A percentile compares a stretch with the other conserved stretches of the same genome.
These are phyloP conservation scores for Trypoxylon attenuatum DNA, from an alignment of 2,888 invertebrate species.

Conservation along the genomic window DNA sequence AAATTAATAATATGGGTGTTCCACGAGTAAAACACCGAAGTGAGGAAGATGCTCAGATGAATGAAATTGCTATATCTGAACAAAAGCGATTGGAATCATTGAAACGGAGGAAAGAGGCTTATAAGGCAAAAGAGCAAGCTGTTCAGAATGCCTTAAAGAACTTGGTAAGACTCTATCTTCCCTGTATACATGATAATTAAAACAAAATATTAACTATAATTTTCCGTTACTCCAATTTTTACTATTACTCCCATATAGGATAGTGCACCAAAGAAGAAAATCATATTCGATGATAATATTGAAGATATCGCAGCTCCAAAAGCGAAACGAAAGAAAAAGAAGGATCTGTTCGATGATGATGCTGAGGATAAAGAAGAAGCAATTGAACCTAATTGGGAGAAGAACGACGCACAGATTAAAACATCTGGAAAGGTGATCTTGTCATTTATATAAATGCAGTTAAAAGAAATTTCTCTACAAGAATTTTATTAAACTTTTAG, in stretches of 20 bases:
- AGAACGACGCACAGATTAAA: no score
- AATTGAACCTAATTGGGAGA: conserved; percentile 75
- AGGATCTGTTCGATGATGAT: conserved; percentile 73
- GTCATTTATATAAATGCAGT: neutral
- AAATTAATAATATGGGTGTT: neutral
- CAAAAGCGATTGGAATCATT: conserved; percentile 81
- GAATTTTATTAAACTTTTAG: conserved; percentile 23
- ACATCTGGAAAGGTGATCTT: neutral
- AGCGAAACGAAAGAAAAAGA: conserved; percentile 38
- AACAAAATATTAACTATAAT: neutral
- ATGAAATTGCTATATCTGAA: conserved; percentile 35
- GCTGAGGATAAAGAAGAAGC: conserved; percentile 77
- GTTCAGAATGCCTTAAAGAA: conserved; percentile 81
- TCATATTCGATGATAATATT: conserved; percentile 78
- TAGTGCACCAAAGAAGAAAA: conserved; percentile 75
- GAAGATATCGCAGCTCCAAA: conserved; percentile 41
- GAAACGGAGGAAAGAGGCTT: conserved; percentile 79
- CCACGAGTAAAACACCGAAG: neutral
- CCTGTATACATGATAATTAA: neutral
- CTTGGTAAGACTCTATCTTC: conserved; percentile 76
- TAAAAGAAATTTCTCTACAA: neutral
- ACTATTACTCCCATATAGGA: no score
- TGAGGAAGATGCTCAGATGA: conserved; percentile 6
- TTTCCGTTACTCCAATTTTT: neutral
- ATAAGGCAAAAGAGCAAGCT: conserved; percentile 79